Evolutionary conservation across 2,888 invertebrate species (phyloP).

Genomic region (Scrobipalpa costella): DNA sequence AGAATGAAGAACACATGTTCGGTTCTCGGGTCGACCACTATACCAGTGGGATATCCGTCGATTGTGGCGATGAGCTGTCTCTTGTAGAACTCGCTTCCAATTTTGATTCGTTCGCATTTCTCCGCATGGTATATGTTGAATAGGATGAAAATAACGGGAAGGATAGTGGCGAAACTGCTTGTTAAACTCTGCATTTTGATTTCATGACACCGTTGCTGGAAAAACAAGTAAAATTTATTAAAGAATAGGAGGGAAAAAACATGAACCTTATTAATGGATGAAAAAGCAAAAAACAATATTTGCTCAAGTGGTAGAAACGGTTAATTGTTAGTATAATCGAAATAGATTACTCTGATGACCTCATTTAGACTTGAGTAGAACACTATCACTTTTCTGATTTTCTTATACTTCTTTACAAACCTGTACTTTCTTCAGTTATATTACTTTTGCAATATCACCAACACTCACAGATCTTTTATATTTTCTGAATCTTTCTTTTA

Average conservation of each 20-base stretch:
- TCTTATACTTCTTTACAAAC: too few species aligned
- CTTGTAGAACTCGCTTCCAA: constrained; percentile 67
- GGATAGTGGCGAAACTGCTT: constrained; percentile 36
- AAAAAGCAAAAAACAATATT: too few species aligned
- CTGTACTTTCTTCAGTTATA: background rate
- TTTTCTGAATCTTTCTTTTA: background rate
- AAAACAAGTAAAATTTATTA: background rate
- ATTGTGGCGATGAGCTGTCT: constrained; percentile 67
- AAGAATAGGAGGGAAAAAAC: background rate
- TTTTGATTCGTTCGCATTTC: constrained; percentile 68
- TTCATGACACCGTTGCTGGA: constrained; percentile 48
- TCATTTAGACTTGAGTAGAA: too few species aligned
- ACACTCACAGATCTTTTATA: background rate
- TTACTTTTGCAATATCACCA: too few species aligned
- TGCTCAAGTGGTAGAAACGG: too few species aligned
- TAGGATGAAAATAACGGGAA: constrained; percentile 40
- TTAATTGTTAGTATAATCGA: too few species aligned
- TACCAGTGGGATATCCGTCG: constrained; percentile 69
- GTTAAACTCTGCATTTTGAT: constrained; percentile 46
- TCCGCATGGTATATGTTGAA: constrained; percentile 37
- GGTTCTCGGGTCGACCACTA: constrained; percentile 64
- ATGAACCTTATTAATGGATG: background rate
- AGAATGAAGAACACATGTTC: constrained; percentile 71
- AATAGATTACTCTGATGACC: too few species aligned
- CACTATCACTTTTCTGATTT: too few species aligned